Evolutionary conservation across 2,113 vertebrate species (phyloP), one percentile per base, ranked within the genome.

Genomic region (Salvelinus namaycush): DNA sequence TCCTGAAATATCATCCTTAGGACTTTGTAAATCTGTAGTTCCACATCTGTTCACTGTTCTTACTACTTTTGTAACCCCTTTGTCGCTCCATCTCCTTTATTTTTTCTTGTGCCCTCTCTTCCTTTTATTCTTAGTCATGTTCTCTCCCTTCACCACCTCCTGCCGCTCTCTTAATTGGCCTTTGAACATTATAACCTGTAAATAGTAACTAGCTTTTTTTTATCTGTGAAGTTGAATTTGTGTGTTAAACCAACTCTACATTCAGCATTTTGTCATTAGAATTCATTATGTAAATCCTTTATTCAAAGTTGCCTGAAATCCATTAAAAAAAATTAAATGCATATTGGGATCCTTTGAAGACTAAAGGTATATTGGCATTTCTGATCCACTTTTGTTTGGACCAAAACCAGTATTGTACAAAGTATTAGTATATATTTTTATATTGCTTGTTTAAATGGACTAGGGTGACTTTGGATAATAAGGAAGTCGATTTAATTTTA

Each of bases 401-500:
- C 97, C 98, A 99, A 99, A 99, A 96, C 96, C 97, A 99, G 98
- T 99, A 98, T 98, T 99, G 98, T 99, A 99, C 95, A 99, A 99
- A 99, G 97, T 98, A 96, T 97, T 98, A 98, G 95, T 98, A 99
- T 99, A 99, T 99, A 99, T 99, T 99, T 99, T 99, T 99, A 95
- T 99, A 98, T 97, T 85, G 87, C 92, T 96, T 97, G 96, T 97
- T 97, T 95, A 98, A 99, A 99, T 99, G 97, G 97, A 99, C 95
- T 93, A 94, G 97, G 98, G 98, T 97, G 97, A 99, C 98, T 99
- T 99, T 99, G 98, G 97, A 98, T 99, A 96, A 95, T 97, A 95
- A 96, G 97, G 97, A 98, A 95, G 84, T 93, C 96, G 96, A 95
- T 99, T 99, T 99, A 98, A 98, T 99, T 98, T 99, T 98, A 98